phyloP scores from a whole-genome alignment of 2,888 invertebrate species.

The Andrena trimmerana region DNA sequence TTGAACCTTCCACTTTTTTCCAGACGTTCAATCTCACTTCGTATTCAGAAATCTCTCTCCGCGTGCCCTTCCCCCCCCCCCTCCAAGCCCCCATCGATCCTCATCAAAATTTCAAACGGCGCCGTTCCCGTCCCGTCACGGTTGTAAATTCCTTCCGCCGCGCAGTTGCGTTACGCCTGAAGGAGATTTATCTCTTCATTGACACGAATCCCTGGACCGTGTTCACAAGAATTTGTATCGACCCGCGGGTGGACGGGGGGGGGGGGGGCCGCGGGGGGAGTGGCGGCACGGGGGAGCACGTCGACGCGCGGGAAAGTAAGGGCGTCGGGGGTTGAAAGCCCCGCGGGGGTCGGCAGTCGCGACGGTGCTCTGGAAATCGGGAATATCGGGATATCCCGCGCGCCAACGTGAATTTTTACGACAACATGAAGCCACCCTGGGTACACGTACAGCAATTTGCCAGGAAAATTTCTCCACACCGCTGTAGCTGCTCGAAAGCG shows the following conservation, averaged over 20 bases:
- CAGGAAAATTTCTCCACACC: constrained; percentile 41
- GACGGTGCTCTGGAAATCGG: constrained; percentile 11
- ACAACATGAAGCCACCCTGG: constrained; percentile 24
- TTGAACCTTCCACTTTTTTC: too few relatives aligned
- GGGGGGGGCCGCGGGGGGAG: not conserved
- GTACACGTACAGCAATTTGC: constrained; percentile 54
- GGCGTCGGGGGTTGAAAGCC: constrained; percentile 10
- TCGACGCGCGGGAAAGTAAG: constrained; percentile 2
- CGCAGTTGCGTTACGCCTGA: constrained; percentile 30
- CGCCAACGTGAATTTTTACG: constrained; percentile 67
- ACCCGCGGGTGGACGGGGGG: not conserved
- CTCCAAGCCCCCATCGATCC: constrained; percentile 13
- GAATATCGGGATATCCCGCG: constrained; percentile 10
- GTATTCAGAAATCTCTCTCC: constrained; percentile 8
- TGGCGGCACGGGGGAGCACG: not conserved
- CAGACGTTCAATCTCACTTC: constrained; percentile 21
- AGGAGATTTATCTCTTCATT: constrained; percentile 54
- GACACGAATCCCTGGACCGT: constrained; percentile 25
- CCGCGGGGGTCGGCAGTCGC: constrained; percentile 5
- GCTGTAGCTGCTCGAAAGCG: constrained; percentile 9
- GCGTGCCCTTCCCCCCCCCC: not conserved
- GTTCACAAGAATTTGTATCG: constrained; percentile 27
- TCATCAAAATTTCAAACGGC: constrained; percentile 50
- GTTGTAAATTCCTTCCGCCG: constrained; percentile 35
- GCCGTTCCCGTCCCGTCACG: constrained; percentile 26